Percentiles rank a stretch among this genome's conserved stretches.
phyloP scores from a whole-genome alignment of 2,888 invertebrate genomes.

The Nomada fabriciana region DNA sequence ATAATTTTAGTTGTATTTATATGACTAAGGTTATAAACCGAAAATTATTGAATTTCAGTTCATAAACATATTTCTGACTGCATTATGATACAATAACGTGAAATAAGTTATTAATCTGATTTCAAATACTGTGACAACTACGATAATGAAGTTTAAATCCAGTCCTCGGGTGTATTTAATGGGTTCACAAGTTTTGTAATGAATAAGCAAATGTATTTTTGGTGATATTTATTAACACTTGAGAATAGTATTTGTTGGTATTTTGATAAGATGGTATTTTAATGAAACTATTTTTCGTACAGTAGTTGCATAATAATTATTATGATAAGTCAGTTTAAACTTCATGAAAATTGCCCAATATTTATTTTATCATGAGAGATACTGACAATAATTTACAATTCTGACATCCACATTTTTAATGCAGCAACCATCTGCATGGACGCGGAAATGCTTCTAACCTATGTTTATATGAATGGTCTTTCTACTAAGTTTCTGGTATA shows the following conservation, averaged over 20 bases:
- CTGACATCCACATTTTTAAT: background rate
- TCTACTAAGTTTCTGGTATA: background rate
- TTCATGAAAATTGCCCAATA: background rate
- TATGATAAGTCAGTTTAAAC: background rate
- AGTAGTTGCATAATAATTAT: background rate
- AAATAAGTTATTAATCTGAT: background rate
- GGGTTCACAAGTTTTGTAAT: no score
- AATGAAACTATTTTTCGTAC: background rate
- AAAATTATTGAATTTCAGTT: no score
- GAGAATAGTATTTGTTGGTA: no score
- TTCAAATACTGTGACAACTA: no score
- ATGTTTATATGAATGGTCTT: no score
- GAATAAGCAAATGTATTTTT: no score
- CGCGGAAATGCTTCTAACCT: background rate
- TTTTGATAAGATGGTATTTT: background rate
- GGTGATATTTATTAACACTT: no score
- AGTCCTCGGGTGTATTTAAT: no score
- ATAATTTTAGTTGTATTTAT: no score
- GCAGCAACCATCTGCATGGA: background rate
- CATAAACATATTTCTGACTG: background rate
- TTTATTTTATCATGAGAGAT: background rate
- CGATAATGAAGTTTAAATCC: no score
- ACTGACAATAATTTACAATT: background rate
- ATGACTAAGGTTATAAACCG: no score
- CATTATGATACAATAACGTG: background rate